Base-by-base conservation (phyloP, 2,113 vertebrate genomes). In the Callaeas wilsoni region DNA sequence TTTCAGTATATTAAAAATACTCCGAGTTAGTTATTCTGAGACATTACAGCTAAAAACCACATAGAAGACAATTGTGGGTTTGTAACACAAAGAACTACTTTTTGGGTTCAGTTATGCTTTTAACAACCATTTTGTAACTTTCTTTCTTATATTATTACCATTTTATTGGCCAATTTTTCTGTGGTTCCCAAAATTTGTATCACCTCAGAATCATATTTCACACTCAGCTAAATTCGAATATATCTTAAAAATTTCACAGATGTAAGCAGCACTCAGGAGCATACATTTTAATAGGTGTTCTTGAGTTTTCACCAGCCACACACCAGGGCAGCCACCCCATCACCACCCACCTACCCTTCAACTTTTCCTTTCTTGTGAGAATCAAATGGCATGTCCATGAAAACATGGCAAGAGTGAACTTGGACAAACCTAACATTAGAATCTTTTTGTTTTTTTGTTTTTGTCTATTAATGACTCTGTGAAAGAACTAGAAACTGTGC, bases 121-220 rank as follows among this genome's bases (percentile, higher is more conserved):
- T 85, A 84, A 69, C 67, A 96, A 94, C 64, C 49, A 71, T 68
- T 87, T 47, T 67, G 39, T 92, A 86, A 82, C 79, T 74, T 64
- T 12, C 46, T 80, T 90, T 74, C 52, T 81, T 89, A 44, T 87
- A n/a, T 35, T 90, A 90, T 79, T 73, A 67, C 26, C 76, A 53
- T 55, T 97, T 92, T 94, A 92, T 89, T 80, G 30, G 47, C 13
- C 25, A 57, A 64, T 80, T 95, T 96, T 83, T 75, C 84, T 94
- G 74, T 11, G 12, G 70, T 80, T 76, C 60, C 87, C 83, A 95
- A 92, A 92, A 90, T n/a, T 80, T 4, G 8, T 53, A 78, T 94
- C 64, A 95, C 57, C 33, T 91, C 57, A 87, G 57, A 84, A 91
- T 79, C 62, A 35, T 87, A 89, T 89, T 91, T 84, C 44, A 73